Conservation (phyloP, 1,140 invertebrate genomes). For the Sminthurinus signatus region DNA sequence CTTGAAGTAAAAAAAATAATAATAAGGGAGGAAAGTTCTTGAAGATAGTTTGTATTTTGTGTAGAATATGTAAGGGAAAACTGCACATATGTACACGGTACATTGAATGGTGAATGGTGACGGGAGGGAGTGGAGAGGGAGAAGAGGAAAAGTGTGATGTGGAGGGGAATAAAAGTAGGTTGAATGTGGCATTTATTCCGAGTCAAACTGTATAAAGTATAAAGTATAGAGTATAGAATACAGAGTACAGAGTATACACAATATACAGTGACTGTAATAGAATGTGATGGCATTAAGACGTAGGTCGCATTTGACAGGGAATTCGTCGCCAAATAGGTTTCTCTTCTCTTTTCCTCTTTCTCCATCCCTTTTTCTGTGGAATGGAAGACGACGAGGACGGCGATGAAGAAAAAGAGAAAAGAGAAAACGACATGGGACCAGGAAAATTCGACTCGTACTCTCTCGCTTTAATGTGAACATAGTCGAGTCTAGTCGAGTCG, state of each 20-base stretch:
- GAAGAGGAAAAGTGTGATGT: slow-evolving; percentile 13
- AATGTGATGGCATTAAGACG: slow-evolving; percentile 10
- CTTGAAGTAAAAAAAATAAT: not conserved
- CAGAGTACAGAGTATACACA: no score
- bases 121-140: no score
- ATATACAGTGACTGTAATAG: no score
- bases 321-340: slow-evolving; percentile 14
- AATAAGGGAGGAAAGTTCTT: slow-evolving; percentile 10
- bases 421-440: no score
- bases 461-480: slow-evolving; percentile 2
- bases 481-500: slow-evolving; percentile 9
- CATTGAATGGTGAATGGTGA: no score
- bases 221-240: no score
- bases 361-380: no score
- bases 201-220: slow-evolving; percentile 19
- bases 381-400: no score
- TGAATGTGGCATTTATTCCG: slow-evolving; percentile 21
- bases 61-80: no score
- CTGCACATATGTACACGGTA: no score
- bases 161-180: slow-evolving; percentile 5
- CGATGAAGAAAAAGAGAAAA: no score
- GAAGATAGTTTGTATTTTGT: slow-evolving; percentile 12
- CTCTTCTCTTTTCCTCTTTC: not conserved
- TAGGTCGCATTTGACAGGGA: slow-evolving; percentile 11
- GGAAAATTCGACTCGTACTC: not conserved